A percentile compares a stretch with the other conserved stretches of the same genome.
phyloP scores from a whole-genome alignment of 2,888 invertebrate genomes.

The Chrysomela aeneicollis region DNA sequence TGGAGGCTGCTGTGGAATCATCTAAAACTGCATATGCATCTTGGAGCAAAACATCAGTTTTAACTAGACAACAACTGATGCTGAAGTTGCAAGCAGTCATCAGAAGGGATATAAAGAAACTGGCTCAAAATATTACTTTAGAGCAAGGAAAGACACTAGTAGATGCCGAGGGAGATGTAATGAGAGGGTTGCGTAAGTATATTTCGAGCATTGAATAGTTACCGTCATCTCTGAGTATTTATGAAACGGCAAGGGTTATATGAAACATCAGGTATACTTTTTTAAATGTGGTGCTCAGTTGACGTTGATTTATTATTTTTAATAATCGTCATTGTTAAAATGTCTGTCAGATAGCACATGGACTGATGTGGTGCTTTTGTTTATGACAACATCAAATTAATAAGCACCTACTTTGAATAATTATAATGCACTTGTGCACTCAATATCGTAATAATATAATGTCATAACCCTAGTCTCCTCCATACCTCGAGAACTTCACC shows the following conservation, averaged over 20 bases:
- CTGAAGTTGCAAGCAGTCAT: slow-evolving; percentile 81
- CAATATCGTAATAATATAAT: no score
- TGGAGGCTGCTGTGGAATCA: slow-evolving; percentile 87
- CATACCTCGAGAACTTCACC: no score
- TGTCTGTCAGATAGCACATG: no score
- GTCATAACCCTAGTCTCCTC: no score
- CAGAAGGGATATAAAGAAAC: slow-evolving; percentile 84
- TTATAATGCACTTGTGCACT: no score
- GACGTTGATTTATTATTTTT: no score
- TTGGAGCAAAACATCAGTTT: slow-evolving; percentile 92
- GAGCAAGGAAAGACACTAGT: slow-evolving; percentile 98
- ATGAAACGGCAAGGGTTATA: slow-evolving; percentile 1
- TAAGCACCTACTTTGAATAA: no score
- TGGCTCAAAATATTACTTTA: slow-evolving; percentile 90
- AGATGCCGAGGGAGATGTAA: slow-evolving; percentile 98
- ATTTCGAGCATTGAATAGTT: no score
- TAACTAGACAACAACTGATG: slow-evolving; percentile 84
- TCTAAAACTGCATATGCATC: slow-evolving; percentile 77
- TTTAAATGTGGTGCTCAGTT: neutral
- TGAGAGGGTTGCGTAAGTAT: slow-evolving; percentile 92
- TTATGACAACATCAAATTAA: no score
- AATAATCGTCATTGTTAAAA: no score
- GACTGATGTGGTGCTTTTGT: no score
- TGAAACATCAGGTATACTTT: neutral
- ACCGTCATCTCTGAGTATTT: no score